Percentiles rank a stretch among this genome's conserved stretches.
phyloP scores from a whole-genome alignment of 2,888 invertebrate species.

The Iphiclides podalirius region DNA sequence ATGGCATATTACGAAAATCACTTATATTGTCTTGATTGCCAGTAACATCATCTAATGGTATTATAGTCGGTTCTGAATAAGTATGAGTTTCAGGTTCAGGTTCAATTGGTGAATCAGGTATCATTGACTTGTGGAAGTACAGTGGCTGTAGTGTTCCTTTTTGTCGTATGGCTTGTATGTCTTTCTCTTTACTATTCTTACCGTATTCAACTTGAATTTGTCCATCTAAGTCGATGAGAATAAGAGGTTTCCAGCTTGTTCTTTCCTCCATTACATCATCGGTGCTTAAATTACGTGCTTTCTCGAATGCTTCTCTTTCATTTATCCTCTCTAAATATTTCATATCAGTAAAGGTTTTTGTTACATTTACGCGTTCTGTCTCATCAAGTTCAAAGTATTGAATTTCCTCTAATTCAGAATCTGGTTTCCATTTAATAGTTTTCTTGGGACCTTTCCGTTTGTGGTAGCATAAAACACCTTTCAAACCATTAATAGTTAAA shows the following conservation, averaged over 20 bases:
- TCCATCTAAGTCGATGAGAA: conserved; percentile 84
- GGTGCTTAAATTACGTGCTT: conserved; percentile 86
- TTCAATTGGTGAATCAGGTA: conserved; percentile 93
- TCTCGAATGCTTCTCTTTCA: conserved; percentile 91
- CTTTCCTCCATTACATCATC: conserved; percentile 92
- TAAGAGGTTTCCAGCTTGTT: conserved; percentile 87
- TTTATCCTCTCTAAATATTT: conserved; percentile 92
- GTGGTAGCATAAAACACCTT: conserved; percentile 87
- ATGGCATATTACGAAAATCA: conserved; percentile 87
- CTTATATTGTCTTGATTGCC: conserved; percentile 90
- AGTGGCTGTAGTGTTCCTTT: conserved; percentile 90
- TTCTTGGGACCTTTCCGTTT: conserved; percentile 90
- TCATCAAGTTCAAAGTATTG: conserved; percentile 97
- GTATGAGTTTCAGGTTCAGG: conserved; percentile 91
- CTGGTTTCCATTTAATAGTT: conserved; percentile 90
- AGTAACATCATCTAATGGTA: conserved; percentile 93
- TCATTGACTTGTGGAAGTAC: conserved; percentile 89
- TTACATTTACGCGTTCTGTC: conserved; percentile 97
- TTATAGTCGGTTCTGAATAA: conserved; percentile 87
- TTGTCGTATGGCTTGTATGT: conserved; percentile 92
- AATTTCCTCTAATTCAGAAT: conserved; percentile 88
- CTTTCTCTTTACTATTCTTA: conserved; percentile 91
- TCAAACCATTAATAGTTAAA: conserved; percentile 81
- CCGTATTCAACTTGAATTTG: conserved; percentile 85
- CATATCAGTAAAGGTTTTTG: conserved; percentile 94